Evolutionary conservation across 2,888 invertebrate genomes (phyloP).

Genomic region (Muschampia plurimacula): DNA sequence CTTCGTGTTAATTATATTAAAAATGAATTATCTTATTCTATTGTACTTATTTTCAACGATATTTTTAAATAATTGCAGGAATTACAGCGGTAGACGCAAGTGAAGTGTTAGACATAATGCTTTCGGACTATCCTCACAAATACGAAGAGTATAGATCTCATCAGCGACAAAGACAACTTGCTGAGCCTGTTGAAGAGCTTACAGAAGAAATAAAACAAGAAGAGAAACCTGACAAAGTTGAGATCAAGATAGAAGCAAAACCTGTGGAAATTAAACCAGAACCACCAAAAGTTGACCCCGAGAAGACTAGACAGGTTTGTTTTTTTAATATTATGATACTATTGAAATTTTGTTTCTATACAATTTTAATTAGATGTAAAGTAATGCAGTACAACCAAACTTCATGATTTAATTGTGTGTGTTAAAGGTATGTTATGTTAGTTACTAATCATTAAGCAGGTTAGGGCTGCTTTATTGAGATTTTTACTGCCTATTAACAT

Average conservation of each 20-base stretch:
- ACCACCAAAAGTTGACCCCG: constrained; percentile 66
- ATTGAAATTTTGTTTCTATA: too few relatives aligned
- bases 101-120: constrained; percentile 98
- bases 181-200: constrained; percentile 49
- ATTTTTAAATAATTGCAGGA: constrained; percentile 69
- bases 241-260: constrained; percentile 61
- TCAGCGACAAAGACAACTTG: constrained; percentile 84
- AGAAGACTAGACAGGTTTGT: constrained; percentile 73
- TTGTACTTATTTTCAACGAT: not conserved
- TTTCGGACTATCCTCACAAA: constrained; percentile 97
- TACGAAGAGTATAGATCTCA: constrained; percentile 95
- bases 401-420: too few relatives aligned
- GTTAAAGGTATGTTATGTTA: too few relatives aligned
- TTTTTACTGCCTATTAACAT: too few relatives aligned
- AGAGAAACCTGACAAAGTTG: constrained; percentile 47
- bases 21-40: not conserved
- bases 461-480: too few relatives aligned
- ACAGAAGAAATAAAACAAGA: constrained; percentile 48
- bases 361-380: too few relatives aligned
- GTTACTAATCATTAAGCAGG: too few relatives aligned
- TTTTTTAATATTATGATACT: not conserved
- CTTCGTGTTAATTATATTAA: too few relatives aligned
- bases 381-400: too few relatives aligned
- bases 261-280: constrained; percentile 63
- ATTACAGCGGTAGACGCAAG: constrained; percentile 96